A percentile compares a stretch with the other conserved stretches of the same genome.
phyloP scores from a whole-genome alignment of 2,797 vertebrate genomes.

The Sebastes alutus region DNA sequence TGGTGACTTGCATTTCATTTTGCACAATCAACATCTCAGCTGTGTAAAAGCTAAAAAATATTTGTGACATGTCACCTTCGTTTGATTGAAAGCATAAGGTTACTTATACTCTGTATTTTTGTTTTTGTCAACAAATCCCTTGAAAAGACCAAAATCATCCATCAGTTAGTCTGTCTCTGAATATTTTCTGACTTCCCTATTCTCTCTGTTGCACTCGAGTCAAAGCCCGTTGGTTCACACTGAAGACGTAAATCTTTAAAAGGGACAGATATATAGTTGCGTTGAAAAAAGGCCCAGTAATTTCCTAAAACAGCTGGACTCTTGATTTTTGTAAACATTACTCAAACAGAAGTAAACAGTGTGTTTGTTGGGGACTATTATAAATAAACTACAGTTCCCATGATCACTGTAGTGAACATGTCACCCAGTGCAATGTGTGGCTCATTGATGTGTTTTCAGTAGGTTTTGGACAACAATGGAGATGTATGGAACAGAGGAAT shows the following conservation, averaged over 20 bases:
- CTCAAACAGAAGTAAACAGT: neutral
- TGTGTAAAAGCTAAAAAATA: neutral
- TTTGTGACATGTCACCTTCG: no score
- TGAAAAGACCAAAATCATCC: neutral
- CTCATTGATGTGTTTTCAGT: no score
- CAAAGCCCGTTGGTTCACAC: neutral
- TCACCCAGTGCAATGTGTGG: no score
- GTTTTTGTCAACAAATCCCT: neutral
- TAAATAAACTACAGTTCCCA: no score
- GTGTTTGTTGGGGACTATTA: neutral
- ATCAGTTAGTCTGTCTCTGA: neutral
- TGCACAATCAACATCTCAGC: neutral
- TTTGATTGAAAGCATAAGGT: neutral
- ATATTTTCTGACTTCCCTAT: neutral
- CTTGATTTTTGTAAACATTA: neutral
- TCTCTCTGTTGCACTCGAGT: neutral
- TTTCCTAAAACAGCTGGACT: neutral
- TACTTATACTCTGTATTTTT: neutral
- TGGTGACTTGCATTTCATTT: neutral
- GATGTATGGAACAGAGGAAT: neutral
- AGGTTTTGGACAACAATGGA: neutral
- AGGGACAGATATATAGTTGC: neutral
- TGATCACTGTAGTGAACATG: no score
- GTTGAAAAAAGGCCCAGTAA: neutral
- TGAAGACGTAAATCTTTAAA: neutral